A percentile compares a stretch with the other conserved stretches of the same genome.
phyloP scores from a whole-genome alignment of 2,113 vertebrate genomes.

The Aphyosemion australe region DNA sequence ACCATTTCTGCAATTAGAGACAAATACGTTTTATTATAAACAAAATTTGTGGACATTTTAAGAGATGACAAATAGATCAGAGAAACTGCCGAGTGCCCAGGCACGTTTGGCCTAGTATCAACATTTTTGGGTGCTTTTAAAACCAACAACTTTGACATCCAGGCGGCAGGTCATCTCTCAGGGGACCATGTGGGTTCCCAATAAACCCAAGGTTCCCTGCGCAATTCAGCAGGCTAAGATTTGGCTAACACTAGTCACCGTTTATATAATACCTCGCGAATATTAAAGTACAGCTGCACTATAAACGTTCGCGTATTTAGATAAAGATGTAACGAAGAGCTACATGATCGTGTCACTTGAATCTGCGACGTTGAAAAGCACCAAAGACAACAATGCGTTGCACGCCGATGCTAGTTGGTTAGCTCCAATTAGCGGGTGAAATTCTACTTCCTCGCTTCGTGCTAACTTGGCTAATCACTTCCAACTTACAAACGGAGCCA shows the following conservation, averaged over 20 bases:
- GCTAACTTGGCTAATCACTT: conserved; percentile 29
- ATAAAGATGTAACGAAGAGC: neutral
- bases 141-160: neutral
- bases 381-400: conserved; percentile 68
- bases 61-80: neutral
- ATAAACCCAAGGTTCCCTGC: conserved; percentile 51
- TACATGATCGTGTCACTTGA: neutral
- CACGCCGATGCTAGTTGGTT: conserved; percentile 42
- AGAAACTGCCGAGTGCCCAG: accelerated
- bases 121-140: neutral
- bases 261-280: neutral
- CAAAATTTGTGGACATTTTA: too few species aligned
- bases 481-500: neutral
- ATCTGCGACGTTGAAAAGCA: neutral
- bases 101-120: neutral
- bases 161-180: conserved; percentile 12
- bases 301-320: accelerated
- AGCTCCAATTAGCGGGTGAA: conserved; percentile 34
- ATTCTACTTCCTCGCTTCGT: conserved; percentile 48
- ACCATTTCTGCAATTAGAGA: too few species aligned
- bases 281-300: neutral
- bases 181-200: conserved; percentile 64
- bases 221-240: conserved; percentile 60
- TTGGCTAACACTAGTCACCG: conserved; percentile 40
- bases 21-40: too few species aligned